Conservation (phyloP, 2,113 vertebrate genomes). For the Paedocypris sp. region DNA sequence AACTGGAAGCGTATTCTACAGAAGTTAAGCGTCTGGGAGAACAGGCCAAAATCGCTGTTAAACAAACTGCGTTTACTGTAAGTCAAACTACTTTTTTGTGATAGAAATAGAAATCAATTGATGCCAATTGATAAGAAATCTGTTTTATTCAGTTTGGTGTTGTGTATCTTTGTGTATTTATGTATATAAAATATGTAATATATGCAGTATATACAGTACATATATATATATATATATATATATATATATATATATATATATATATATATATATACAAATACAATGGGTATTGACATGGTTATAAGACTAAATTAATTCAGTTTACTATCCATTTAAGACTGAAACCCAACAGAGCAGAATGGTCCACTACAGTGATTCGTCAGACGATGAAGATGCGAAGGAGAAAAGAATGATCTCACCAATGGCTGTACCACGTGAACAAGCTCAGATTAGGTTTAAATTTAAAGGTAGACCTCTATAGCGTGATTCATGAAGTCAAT, state of each 20-base stretch:
- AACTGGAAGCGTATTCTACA: slow-evolving; percentile 53
- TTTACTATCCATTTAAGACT: slow-evolving; percentile 36
- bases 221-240: too few species aligned
- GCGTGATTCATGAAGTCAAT: too few species aligned
- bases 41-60: slow-evolving; percentile 57
- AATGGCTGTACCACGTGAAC: neutral
- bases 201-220: too few species aligned
- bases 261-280: neutral
- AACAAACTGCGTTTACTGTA: slow-evolving; percentile 57
- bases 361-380: slow-evolving; percentile 51
- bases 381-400: slow-evolving; percentile 46
- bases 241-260: too few species aligned
- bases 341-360: slow-evolving; percentile 42
- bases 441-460: slow-evolving; percentile 44
- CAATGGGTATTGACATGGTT: neutral
- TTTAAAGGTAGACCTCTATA: slow-evolving; percentile 46
- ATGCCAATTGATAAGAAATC: too few species aligned
- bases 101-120: too few species aligned
- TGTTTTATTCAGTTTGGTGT: too few species aligned
- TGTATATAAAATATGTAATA: too few species aligned
- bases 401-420: slow-evolving; percentile 9
- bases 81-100: too few species aligned
- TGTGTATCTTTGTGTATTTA: too few species aligned
- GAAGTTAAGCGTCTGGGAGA: slow-evolving; percentile 66
- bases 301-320: too few species aligned